These are phyloP conservation scores for Sitobion miscanthi DNA, from an alignment of 1,140 invertebrate genomes.

Conservation along the genomic window DNA sequence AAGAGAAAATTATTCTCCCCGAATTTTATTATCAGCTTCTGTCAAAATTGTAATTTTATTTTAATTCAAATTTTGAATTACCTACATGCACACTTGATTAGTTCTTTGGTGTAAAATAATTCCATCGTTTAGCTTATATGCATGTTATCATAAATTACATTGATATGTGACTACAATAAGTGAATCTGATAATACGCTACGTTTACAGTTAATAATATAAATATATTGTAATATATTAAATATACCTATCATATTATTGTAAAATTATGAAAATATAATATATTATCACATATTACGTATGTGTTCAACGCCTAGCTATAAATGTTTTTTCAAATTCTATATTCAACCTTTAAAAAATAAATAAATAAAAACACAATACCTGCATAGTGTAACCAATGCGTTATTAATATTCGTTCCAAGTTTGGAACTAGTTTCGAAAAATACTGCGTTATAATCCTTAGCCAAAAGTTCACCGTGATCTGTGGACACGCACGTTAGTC, in stretches of 20 bases:
- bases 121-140: too few relatives aligned
- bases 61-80: too few relatives aligned
- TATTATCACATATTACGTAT: not conserved
- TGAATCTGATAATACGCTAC: not conserved
- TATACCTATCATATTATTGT: not conserved
- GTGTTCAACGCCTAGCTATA: not conserved
- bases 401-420: slow-evolving; percentile 59
- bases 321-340: not conserved
- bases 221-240: not conserved
- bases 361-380: slow-evolving; percentile 43
- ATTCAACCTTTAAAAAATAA: not conserved
- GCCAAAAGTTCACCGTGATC: slow-evolving; percentile 58
- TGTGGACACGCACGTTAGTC: slow-evolving; percentile 57
- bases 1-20: too few relatives aligned
- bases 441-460: slow-evolving; percentile 56
- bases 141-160: too few relatives aligned
- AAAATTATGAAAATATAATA: not conserved
- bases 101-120: too few relatives aligned
- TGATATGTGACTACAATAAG: not conserved
- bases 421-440: slow-evolving; percentile 60
- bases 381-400: slow-evolving; percentile 58
- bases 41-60: too few relatives aligned
- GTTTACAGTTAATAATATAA: not conserved
- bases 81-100: too few relatives aligned
- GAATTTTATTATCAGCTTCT: too few relatives aligned